Base-by-base conservation (phyloP, 2,113 vertebrate genomes). In the Microtus oregoni region DNA sequence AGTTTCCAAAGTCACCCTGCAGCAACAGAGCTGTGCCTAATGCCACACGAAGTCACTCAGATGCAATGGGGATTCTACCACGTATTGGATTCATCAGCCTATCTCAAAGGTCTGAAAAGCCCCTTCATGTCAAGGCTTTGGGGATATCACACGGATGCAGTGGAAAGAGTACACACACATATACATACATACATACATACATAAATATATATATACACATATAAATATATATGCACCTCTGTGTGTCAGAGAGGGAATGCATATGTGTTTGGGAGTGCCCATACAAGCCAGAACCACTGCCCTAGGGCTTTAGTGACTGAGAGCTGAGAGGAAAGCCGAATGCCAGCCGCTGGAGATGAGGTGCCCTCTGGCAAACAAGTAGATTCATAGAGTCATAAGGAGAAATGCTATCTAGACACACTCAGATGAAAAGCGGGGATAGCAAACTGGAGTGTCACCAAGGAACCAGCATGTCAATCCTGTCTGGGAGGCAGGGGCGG, bases 31-130 rank as follows among this genome's bases (percentile, higher is more conserved):
- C 94, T 26, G 44, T 41, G 77, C 63, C 55, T 52, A 65, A 91
- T 96, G 50, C 82, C 78, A 63, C 32, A 70, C 14, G 41, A 78
- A 87, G 81, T 92, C 89, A 87, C 73, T 70, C 15, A 26, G 79
- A 55, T n/a, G 70, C 3, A 17, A 83, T 1, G 75, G 38, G 76
- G 63, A 76, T 32, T 61, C 87, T 20, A 63, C 41, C 4, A 63
- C 77, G 67, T 76, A 50, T 0, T 11, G 41, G 82, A 24, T 85
- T 72, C n/a, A 75, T 81, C 41, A 41, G 73, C 28, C 44, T 12
- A 35, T 41, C 30, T 41, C 47, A 41, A 26, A 72, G 61, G 24
- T 79, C 73, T 87, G 63, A 90, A 77, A 63, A n/a, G 47, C 14
- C 3, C 13, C 70, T 76, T 63, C 50, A 4, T 38, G 73, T 15